Base-by-base conservation (phyloP, 2,113 vertebrate species). In the Orcinus orca region DNA sequence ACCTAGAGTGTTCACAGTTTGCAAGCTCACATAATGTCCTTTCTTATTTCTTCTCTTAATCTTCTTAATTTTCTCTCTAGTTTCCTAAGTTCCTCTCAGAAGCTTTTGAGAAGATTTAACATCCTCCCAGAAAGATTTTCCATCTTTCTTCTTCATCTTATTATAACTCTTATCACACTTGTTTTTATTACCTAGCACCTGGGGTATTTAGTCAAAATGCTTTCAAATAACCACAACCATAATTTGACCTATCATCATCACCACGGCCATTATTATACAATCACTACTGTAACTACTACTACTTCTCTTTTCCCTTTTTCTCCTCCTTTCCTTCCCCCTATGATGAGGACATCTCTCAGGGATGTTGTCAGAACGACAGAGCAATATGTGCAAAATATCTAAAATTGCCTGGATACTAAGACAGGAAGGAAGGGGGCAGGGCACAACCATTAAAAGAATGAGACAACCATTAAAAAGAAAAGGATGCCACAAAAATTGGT, bases 111-210 rank as follows among this genome's bases (percentile, higher is more conserved):
- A 80, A 44, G 0, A 85, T 82, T 63, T 73, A 21, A 70, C 18
- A 76, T 81, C 17, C 76, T 95, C 15, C n/a, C 58, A 92, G 77
- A 62, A 82, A 93, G 63, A 5, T 36, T 90, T 81, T 73, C 7
- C 33, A 3, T 44, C 2, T 47, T 58, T 44, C 8, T 11, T 76
- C 10, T 88, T 23, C 70, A 4, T n/a, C 13, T 53, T 65, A 38
- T 23, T 53, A 41, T 8, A 89, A 4, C 9, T 92, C 53, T 87
- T 70, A 41, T 21, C 9, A 26, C 7, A n/a, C 31, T 80, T 3
- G 15, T 5, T 79, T 96, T 36, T 73, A 18, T 68, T 96, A 91
- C 6, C 26, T 21, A 31, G 9, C 11, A 2, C 13, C 17, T 77
- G 10, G 5, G 25, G 3, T 38, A n/a, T 77, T 68, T 82, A 71